Conservation (phyloP, 2,888 invertebrate genomes). For the Calephelis perditalis region DNA sequence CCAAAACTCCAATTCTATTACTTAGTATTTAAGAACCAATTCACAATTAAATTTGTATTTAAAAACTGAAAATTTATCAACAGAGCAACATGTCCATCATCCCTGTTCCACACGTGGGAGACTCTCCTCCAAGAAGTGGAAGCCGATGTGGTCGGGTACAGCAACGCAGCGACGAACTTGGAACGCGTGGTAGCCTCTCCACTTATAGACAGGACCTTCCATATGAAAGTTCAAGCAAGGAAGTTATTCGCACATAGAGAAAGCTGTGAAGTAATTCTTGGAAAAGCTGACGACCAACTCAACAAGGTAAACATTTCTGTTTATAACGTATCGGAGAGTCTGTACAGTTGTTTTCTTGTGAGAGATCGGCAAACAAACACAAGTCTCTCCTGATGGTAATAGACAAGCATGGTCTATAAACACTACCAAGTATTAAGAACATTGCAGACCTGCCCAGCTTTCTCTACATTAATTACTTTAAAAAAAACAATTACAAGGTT, state of each 20-base stretch:
- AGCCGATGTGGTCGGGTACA: constrained; percentile 90
- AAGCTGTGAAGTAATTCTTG: constrained; percentile 91
- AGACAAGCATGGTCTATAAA: no score
- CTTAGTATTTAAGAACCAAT: neutral
- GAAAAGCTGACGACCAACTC: constrained; percentile 84
- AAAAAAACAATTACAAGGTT: no score
- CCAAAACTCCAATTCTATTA: neutral
- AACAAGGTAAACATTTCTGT: constrained; percentile 47
- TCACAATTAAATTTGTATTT: neutral
- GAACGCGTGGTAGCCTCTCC: constrained; percentile 88
- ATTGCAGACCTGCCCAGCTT: no score
- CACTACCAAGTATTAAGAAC: no score
- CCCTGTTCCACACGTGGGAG: constrained; percentile 94
- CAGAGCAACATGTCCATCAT: constrained; percentile 86
- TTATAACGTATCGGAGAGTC: neutral
- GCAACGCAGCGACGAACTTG: constrained; percentile 89
- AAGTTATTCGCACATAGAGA: constrained; percentile 95
- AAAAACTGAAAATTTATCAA: constrained; percentile 24
- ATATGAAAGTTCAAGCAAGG: constrained; percentile 93
- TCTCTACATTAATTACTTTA: no score
- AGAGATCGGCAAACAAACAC: no score
- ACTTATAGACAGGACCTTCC: constrained; percentile 91
- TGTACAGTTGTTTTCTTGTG: no score
- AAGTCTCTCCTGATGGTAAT: no score
- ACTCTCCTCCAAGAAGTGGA: constrained; percentile 93